A percentile compares a stretch with the other conserved stretches of the same genome.
These are phyloP conservation scores for Dasysyrphus tricinctus DNA, from an alignment of 2,888 invertebrate genomes.

Conservation along the genomic window DNA sequence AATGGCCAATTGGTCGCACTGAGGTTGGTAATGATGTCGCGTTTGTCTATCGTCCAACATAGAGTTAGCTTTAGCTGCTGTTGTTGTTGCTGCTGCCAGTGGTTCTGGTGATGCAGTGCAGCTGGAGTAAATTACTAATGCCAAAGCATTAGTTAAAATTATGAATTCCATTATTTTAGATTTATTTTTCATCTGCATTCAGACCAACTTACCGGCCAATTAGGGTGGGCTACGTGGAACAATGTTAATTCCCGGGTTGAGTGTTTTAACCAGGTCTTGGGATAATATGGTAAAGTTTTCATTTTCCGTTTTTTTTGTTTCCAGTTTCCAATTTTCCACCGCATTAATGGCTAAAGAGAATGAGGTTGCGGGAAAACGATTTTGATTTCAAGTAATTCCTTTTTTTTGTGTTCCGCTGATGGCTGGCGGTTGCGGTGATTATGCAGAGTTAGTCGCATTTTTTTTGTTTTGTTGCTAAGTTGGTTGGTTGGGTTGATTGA, in stretches of 20 bases:
- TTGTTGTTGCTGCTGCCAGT: not conserved
- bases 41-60: slow-evolving; percentile 24
- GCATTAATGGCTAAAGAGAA: slow-evolving; percentile 59
- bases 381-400: slow-evolving; percentile 46
- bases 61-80: not conserved
- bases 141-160: slow-evolving; percentile 70
- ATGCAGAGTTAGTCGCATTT: slow-evolving; percentile 53
- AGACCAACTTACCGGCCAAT: slow-evolving; percentile 52
- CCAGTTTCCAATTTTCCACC: slow-evolving; percentile 65
- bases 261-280: slow-evolving; percentile 60
- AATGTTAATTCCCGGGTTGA: slow-evolving; percentile 67
- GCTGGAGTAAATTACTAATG: slow-evolving; percentile 61
- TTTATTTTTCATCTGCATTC: slow-evolving; percentile 35
- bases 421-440: slow-evolving; percentile 64
- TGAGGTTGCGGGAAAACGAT: slow-evolving; percentile 60
- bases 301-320: slow-evolving; percentile 8
- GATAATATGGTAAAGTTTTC: slow-evolving; percentile 39
- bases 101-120: slow-evolving; percentile 36
- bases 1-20: slow-evolving; percentile 66
- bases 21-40: slow-evolving; percentile 58
- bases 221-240: slow-evolving; percentile 63
- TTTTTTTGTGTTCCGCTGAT: slow-evolving; percentile 18
- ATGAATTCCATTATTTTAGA: slow-evolving; percentile 73
- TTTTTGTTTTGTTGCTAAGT: not conserved
- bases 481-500: not conserved